Percentiles rank a stretch among this genome's conserved stretches.
Evolutionary conservation across 2,888 invertebrate species (phyloP).

Genomic region (Ectobius pallidus): DNA sequence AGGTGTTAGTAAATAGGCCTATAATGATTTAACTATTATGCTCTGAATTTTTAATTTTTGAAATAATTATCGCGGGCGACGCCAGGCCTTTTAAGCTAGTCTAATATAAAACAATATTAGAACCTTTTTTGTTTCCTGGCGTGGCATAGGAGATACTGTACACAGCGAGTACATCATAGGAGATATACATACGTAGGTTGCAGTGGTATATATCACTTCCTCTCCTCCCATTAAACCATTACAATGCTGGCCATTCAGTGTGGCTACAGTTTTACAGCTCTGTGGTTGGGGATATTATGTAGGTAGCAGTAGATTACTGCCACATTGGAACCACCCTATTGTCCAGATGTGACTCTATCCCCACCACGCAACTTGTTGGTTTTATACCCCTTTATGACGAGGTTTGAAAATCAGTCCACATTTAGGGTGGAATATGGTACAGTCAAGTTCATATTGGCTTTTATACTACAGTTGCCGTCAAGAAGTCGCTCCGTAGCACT

Average conservation of each 20-base stretch:
- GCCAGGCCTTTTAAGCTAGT: too few relatives aligned
- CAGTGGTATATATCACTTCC: constrained; percentile 23
- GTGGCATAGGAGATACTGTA: background rate
- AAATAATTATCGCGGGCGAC: too few relatives aligned
- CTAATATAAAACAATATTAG: too few relatives aligned
- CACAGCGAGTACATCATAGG: background rate
- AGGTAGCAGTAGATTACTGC: constrained; percentile 22
- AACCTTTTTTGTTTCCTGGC: too few relatives aligned
- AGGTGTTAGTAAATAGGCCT: too few relatives aligned
- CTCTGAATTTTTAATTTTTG: too few relatives aligned
- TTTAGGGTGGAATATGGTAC: too few relatives aligned
- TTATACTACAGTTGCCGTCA: too few relatives aligned
- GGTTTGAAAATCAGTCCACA: background rate
- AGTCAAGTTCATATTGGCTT: too few relatives aligned
- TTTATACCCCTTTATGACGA: background rate
- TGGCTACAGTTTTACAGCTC: background rate
- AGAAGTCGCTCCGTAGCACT: too few relatives aligned
- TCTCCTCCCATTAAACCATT: background rate
- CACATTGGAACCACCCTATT: background rate
- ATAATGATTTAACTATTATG: too few relatives aligned
- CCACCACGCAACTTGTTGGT: constrained; percentile 1
- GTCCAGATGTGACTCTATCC: background rate
- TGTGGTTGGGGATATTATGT: constrained; percentile 5
- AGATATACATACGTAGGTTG: constrained; percentile 14
- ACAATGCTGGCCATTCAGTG: background rate